phyloP scores from a whole-genome alignment of 2,888 invertebrate species.

The Cephus pygmeus region DNA sequence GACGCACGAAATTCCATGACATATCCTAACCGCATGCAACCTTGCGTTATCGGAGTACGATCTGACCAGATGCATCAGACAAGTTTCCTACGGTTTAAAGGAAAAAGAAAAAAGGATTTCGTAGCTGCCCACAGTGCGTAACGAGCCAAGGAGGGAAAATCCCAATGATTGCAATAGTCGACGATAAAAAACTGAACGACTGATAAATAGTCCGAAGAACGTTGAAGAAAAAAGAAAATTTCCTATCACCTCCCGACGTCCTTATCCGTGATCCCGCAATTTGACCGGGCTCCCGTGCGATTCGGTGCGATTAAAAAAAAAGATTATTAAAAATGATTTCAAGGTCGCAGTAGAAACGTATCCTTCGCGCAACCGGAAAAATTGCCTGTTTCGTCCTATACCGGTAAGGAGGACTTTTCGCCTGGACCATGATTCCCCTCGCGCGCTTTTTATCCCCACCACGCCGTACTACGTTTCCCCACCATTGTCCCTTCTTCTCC shows the following conservation, averaged over 20 bases:
- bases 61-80: not conserved
- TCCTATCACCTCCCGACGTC: not conserved
- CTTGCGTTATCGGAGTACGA: not conserved
- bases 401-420: constrained; percentile 1
- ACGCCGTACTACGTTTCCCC: not conserved
- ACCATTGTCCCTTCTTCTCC: constrained; percentile 23
- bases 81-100: not conserved
- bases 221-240: not conserved
- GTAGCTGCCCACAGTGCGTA: not conserved
- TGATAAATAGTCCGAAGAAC: not conserved
- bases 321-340: not conserved
- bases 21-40: not conserved
- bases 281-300: not conserved
- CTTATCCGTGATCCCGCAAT: not conserved
- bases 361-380: not conserved
- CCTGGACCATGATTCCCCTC: constrained; percentile 21
- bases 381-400: not conserved
- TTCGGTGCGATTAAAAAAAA: not conserved
- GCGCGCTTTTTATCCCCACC: constrained; percentile 10
- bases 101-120: not conserved
- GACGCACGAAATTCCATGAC: not conserved
- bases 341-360: not conserved
- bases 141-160: not conserved
- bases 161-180: not conserved
- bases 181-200: not conserved